Base-by-base conservation (phyloP, 2,888 invertebrate species). In the Chaetogeoica ovagalla region DNA sequence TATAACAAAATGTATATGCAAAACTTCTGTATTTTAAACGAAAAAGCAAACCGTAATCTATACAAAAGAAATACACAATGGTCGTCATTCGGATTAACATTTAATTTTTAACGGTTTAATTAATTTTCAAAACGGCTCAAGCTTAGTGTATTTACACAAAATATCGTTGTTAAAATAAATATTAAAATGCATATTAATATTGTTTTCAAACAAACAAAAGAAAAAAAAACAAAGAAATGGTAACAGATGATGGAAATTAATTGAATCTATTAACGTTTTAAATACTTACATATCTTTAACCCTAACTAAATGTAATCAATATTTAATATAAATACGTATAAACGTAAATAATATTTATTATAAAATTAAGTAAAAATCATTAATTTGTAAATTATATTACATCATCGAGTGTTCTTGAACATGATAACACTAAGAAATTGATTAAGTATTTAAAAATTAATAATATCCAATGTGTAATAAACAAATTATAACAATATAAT, bases 51-150 rank as follows among this genome's bases (percentile, higher is more conserved):
- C 57, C 30, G n/a, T 52, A 21, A 59, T 60, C 55, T 68, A 7
- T 59, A 68, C 8, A 48, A n/a, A 48, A 23, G n/a, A 59, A 68
- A 30, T 43, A 59, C n/a, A 59, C 75, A 59, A 59, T 48, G n/a
- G 59, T 23, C 59, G n/a, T 57, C 66, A n/a, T 75, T 75, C 30
- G 59, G 17, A 68, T 76, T 68, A 59, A 68, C 43, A 23, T 75
- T 59, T 59, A 68, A 23, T 59, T 59, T 19, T 59, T 48, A n/a
- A n/a, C 59, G 48, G 21, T 72, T 23, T 60, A 72, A 72, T 72
- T 60, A 60, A 60, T 48, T 60, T 60, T 72, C 48, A 59, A 37
- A 21, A 19, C 23, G 0, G 5, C 23, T 6, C 4, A 6, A 15
- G 66, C 23, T 68, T 52, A n/a, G 23, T 43, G 19, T 37, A 57